Evolutionary conservation across 64 coral and sea anemone genomes (phyloP), one percentile per base, ranked within the genome.

Genomic region (Stichodactyla mertensii): DNA sequence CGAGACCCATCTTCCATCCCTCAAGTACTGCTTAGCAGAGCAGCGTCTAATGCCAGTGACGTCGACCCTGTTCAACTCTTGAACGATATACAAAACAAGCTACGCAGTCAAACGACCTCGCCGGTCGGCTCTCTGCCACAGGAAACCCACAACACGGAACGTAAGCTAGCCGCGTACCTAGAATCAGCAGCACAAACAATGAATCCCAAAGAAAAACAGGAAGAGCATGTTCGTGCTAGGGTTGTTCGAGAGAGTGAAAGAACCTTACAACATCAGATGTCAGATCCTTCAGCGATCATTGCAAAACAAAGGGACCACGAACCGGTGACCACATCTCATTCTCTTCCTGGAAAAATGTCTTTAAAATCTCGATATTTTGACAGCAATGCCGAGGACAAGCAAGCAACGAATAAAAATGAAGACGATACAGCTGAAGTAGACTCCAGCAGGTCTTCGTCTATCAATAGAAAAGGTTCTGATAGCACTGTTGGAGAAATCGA

Each of bases 61-160:
- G 64, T 93, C 20, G 94, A 97, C 85, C 94, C 94, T 55, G 94
- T 87, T 51, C 94, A 97, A 51, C 86, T 97, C 16, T 88, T 97
- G 82, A 89, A 91, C 4, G 94, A 97, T 69, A 97, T 97, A n/a
- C 94, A 97, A 57, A 93, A 61, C 80, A 97, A 93, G 78, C 91
- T 97, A 16, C 80, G 86, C 13, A 86, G 55, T n/a, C 78, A 74
- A 23, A 74, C 69, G 8, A 81, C 78, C 19, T 52, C 36, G 2
- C 51, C 78, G 2, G 78, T 81, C 51, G 14, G 26, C 36, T 81
- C 78, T 7, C 16, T 51, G 14, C 52, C 78, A 81, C 78, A 54
- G 78, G 78, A 22, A 54, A 7, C 53, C 15, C 51, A 53, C 13
- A 22, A 28, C 16, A 53, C 51, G 6, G 78, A 81, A 8, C 16